Conservation (phyloP, 2,888 invertebrate genomes). For the Dasysyrphus tricinctus region DNA sequence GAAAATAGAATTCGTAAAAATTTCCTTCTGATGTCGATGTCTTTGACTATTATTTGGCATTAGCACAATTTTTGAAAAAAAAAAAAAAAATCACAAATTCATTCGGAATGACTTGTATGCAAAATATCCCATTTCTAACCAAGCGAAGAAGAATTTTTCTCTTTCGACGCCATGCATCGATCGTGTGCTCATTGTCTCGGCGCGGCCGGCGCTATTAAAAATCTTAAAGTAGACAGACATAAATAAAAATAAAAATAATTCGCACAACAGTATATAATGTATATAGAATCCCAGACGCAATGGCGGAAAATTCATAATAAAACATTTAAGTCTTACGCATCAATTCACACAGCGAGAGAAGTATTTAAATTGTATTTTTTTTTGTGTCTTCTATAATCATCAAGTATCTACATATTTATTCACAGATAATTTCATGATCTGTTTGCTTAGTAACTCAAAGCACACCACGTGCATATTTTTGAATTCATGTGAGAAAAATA, state of each 20-base stretch:
- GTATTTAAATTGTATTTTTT: background rate
- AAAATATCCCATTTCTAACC: conserved; percentile 9
- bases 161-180: conserved; percentile 49
- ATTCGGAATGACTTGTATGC: conserved; percentile 5
- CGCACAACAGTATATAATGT: background rate
- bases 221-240: conserved; percentile 6
- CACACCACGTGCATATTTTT: conserved; percentile 11
- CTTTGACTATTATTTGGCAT: background rate
- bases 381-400: background rate
- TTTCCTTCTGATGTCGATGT: background rate
- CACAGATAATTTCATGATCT: conserved; percentile 54
- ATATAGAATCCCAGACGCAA: conserved; percentile 43
- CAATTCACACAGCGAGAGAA: background rate
- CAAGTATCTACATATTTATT: background rate
- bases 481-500: background rate
- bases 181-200: conserved; percentile 53
- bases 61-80: conserved; percentile 41
- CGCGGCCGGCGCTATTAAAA: conserved; percentile 32
- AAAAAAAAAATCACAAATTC: too few species aligned
- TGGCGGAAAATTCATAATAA: conserved; percentile 33
- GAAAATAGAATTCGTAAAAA: background rate
- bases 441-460: conserved; percentile 17
- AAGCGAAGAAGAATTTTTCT: conserved; percentile 32
- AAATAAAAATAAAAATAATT: conserved; percentile 21
- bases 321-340: conserved; percentile 30